A percentile compares a stretch with the other conserved stretches of the same genome.
These are phyloP conservation scores for Ganaspis brasiliensis DNA, from an alignment of 2,888 invertebrate species.

Conservation along the genomic window DNA sequence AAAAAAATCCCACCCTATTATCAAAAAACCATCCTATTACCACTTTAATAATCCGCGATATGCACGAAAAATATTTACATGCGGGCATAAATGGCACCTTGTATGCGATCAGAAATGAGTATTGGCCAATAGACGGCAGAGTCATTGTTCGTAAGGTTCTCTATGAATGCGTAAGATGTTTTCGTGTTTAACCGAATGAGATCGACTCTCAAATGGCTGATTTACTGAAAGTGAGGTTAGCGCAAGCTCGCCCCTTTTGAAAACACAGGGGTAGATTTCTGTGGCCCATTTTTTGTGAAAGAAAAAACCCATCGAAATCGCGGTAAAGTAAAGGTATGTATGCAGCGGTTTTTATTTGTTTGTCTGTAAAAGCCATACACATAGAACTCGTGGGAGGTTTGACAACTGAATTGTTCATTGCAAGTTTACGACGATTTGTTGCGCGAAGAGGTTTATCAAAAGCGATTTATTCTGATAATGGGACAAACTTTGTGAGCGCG, in stretches of 20 bases:
- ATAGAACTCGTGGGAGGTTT: slow-evolving; percentile 68
- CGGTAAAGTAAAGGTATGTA: slow-evolving; percentile 48
- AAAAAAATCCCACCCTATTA: slow-evolving; percentile 43
- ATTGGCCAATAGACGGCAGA: slow-evolving; percentile 40
- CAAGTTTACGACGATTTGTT: slow-evolving; percentile 68
- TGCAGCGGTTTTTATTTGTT: slow-evolving; percentile 66
- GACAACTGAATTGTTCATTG: slow-evolving; percentile 67
- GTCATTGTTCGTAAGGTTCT: slow-evolving; percentile 23
- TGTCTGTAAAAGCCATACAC: slow-evolving; percentile 69
- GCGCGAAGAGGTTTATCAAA: slow-evolving; percentile 65
- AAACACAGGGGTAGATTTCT: slow-evolving; percentile 64
- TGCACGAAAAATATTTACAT: slow-evolving; percentile 28
- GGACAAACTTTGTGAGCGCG: slow-evolving; percentile 71
- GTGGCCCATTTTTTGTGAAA: slow-evolving; percentile 65
- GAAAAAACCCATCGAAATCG: slow-evolving; percentile 57
- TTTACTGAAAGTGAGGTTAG: slow-evolving; percentile 19
- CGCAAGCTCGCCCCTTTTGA: slow-evolving; percentile 59
- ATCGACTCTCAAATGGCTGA: slow-evolving; percentile 41
- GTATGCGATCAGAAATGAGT: slow-evolving; percentile 14
- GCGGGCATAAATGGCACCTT: slow-evolving; percentile 7
- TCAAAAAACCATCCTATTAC: slow-evolving; percentile 38
- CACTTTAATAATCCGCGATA: slow-evolving; percentile 25
- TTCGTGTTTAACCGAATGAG: slow-evolving; percentile 23
- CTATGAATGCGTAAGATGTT: slow-evolving; percentile 27
- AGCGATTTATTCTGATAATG: slow-evolving; percentile 68